Conservation (phyloP, 2,888 invertebrate species). For the Labia minor region DNA sequence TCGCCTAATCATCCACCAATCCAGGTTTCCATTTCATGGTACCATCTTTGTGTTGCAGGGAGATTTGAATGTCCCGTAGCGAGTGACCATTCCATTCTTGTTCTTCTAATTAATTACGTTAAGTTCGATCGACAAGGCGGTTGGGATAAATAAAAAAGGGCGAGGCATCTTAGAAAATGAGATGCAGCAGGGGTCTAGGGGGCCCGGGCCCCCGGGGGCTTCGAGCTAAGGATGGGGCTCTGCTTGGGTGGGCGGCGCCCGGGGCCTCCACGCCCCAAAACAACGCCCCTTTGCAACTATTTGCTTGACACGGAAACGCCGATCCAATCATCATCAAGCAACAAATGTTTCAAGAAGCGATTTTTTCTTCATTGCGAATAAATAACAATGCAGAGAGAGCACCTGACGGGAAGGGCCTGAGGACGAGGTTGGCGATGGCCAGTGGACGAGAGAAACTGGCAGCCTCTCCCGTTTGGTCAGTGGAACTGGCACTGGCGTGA, state of each 20-base stretch:
- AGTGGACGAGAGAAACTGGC: not conserved
- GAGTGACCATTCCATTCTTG: no score
- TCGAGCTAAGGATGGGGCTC: not conserved
- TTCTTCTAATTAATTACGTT: not conserved
- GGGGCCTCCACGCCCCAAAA: not conserved
- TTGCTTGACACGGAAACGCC: not conserved
- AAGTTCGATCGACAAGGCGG: not conserved
- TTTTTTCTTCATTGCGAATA: not conserved
- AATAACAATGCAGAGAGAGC: not conserved
- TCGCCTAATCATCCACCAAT: no score
- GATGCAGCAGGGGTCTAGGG: not conserved
- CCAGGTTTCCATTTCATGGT: no score
- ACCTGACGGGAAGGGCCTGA: not conserved
- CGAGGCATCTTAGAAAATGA: not conserved
- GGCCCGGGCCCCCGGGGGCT: not conserved
- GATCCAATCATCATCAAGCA: not conserved
- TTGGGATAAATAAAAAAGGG: not conserved
- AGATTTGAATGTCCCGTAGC: no score
- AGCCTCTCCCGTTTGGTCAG: not conserved
- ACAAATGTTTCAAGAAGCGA: not conserved
- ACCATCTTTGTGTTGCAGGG: no score
- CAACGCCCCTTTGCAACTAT: not conserved
- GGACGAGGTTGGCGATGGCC: no score
- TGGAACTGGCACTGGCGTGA: not conserved
- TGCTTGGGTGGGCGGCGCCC: not conserved